Base-by-base conservation (phyloP, 2,797 vertebrate genomes). In the Sebastes hubbsi region DNA sequence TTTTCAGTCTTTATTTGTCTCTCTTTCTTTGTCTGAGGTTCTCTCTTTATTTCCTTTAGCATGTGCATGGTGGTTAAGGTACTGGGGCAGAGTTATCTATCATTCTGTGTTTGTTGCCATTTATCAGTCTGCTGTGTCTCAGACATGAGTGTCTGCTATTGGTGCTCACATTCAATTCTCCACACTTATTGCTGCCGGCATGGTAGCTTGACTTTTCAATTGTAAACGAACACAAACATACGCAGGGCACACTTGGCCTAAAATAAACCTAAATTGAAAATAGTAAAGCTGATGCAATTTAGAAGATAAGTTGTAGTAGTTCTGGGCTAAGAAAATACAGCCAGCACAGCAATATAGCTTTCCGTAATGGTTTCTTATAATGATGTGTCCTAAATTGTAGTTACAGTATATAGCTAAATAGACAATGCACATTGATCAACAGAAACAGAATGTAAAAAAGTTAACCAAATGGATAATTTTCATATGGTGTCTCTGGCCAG, bases 101-200 rank as follows among this genome's bases (percentile, higher is more conserved):
- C 61, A 83, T 70, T 74, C 30, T 27, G 1, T 58, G n/a, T 67
- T 77, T 86, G 52, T 82, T 72, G 54, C 55, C 66, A 67, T 85
- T 83, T 79, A 79, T 89, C 52, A 72, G 54, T 81, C 49, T 58
- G 68, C 54, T 70, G 22, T 60, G 30, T 60, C 63, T 64, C 64
- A 60, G 32, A 34, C 52, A 27, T 24, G 27, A 69, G 49, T 64
- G 27, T 80, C 22, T 73, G 54, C 24, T 76, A 32, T 79, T 46
- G 72, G 56, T 77, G 67, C 69, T 81, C 32, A 75, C 67, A 78
- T 74, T 70, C 6, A 79, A 63, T 71, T 80, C 29, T 60, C 32
- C n/a, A 67, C 29, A 29, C 60, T 72, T 49, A 34, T 16, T 62
- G 77, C 80, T 77, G 61, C 59, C 58, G 76, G 66, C 24, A 13